Percentiles rank a stretch among this genome's conserved stretches.
phyloP scores from a whole-genome alignment of 2,113 vertebrate genomes.

The Xiphorhynchus elegans region DNA sequence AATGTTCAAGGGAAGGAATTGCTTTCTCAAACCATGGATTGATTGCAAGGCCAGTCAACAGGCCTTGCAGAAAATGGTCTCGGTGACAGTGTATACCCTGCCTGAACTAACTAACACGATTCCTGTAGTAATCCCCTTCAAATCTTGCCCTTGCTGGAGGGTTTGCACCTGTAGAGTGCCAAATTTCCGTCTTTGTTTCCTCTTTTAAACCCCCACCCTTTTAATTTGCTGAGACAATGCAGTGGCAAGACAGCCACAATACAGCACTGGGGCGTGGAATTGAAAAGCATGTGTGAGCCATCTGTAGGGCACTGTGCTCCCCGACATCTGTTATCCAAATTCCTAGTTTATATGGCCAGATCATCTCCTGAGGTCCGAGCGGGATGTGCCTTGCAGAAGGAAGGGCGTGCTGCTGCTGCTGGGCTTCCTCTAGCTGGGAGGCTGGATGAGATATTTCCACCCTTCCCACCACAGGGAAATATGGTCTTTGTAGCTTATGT shows the following conservation, averaged over 20 bases:
- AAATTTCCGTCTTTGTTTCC: slow-evolving; percentile 19
- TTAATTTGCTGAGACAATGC: neutral
- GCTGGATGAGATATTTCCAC: neutral
- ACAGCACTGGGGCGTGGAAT: neutral
- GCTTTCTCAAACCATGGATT: neutral
- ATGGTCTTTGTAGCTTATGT: neutral
- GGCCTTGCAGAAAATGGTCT: neutral
- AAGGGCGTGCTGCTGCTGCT: neutral
- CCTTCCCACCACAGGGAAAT: neutral
- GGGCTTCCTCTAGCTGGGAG: slow-evolving; percentile 1
- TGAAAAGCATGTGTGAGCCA: slow-evolving; percentile 12
- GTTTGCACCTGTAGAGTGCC: slow-evolving; percentile 35
- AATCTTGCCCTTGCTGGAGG: neutral
- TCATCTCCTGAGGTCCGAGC: neutral
- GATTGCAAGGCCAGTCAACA: neutral
- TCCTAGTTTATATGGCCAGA: neutral
- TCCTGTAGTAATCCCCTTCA: neutral
- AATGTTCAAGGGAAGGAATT: neutral
- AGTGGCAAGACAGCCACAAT: neutral
- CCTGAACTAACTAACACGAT: neutral
- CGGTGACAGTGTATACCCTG: neutral
- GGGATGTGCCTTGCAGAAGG: neutral
- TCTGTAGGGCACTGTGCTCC: neutral
- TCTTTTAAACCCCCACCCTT: neutral
- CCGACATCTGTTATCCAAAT: slow-evolving; percentile 1